These are phyloP conservation scores for Crematogaster levior DNA, from an alignment of 2,888 invertebrate genomes.

Conservation along the genomic window DNA sequence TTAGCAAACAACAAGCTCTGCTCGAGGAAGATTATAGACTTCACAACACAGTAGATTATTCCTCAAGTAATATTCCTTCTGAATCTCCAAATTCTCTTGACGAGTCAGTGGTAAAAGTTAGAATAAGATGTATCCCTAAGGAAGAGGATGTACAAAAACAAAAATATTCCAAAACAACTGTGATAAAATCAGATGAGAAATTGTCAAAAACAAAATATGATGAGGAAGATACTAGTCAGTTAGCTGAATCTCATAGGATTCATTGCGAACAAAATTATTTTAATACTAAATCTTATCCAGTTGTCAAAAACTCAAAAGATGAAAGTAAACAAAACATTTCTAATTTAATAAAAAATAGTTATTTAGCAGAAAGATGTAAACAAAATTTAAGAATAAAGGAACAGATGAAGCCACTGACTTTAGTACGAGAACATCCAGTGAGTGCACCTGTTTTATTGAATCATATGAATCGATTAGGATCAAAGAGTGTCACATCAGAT, in stretches of 20 bases:
- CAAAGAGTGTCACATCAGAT: constrained; percentile 60
- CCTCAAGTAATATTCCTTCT: constrained; percentile 25
- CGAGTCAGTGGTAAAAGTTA: constrained; percentile 76
- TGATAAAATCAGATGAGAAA: constrained; percentile 2
- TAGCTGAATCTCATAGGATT: constrained; percentile 16
- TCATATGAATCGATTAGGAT: constrained; percentile 33
- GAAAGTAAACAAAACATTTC: background rate
- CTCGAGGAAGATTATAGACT: constrained; percentile 71
- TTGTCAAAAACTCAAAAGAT: background rate
- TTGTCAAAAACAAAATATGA: background rate
- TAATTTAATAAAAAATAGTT: background rate
- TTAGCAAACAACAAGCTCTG: constrained; percentile 73
- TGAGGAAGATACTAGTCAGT: background rate
- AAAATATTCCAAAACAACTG: constrained; percentile 33
- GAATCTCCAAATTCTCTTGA: constrained; percentile 55
- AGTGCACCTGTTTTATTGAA: constrained; percentile 56
- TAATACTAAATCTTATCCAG: background rate
- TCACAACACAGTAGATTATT: constrained; percentile 26
- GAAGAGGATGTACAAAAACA: constrained; percentile 60
- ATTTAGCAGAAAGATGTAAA: background rate
- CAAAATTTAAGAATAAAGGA: background rate
- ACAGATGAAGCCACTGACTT: background rate
- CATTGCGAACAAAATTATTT: constrained; percentile 12
- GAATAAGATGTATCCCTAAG: constrained; percentile 72
- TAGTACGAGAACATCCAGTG: constrained; percentile 22